phyloP scores from a whole-genome alignment of 1,140 invertebrate species.

The Drosophila pallidifrons region DNA sequence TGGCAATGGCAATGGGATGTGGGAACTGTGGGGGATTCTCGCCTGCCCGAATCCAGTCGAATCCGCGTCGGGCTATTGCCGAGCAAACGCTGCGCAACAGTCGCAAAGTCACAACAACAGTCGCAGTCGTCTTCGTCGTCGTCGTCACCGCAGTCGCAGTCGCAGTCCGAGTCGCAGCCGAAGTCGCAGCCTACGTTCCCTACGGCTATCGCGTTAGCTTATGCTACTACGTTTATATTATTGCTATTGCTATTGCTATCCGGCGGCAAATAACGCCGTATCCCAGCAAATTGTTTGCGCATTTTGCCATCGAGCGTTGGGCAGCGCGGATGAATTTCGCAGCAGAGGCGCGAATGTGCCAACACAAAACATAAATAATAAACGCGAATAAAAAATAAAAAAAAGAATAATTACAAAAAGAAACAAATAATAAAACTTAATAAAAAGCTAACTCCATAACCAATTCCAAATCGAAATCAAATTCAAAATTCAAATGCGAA shows the following conservation, averaged over 20 bases:
- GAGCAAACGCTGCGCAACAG: conserved; percentile 34
- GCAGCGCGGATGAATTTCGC: conserved; percentile 76
- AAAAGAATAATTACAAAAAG: conserved; percentile 13
- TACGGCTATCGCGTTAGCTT: neutral
- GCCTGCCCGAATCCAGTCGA: conserved; percentile 54
- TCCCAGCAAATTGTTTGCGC: conserved; percentile 70
- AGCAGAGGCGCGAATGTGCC: conserved; percentile 37
- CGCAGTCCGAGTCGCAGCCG: conserved; percentile 21
- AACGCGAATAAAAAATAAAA: conserved; percentile 25
- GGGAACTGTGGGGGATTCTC: conserved; percentile 17
- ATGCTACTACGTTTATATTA: neutral
- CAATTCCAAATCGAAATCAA: neutral
- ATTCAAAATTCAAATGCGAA: neutral
- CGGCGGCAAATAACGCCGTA: conserved; percentile 23
- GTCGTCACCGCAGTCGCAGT: conserved; percentile 21
- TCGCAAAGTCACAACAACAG: conserved; percentile 6
- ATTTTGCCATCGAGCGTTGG: conserved; percentile 80
- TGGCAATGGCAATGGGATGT: neutral
- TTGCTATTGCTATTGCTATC: neutral
- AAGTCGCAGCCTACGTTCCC: conserved; percentile 6
- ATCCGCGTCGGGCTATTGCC: conserved; percentile 28
- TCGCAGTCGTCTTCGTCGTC: conserved; percentile 8
- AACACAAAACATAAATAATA: conserved; percentile 22
- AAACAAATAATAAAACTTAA: conserved; percentile 16
- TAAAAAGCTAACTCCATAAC: conserved; percentile 15